Conservation (phyloP, 2,797 vertebrate species). For the Dipus sagitta region DNA sequence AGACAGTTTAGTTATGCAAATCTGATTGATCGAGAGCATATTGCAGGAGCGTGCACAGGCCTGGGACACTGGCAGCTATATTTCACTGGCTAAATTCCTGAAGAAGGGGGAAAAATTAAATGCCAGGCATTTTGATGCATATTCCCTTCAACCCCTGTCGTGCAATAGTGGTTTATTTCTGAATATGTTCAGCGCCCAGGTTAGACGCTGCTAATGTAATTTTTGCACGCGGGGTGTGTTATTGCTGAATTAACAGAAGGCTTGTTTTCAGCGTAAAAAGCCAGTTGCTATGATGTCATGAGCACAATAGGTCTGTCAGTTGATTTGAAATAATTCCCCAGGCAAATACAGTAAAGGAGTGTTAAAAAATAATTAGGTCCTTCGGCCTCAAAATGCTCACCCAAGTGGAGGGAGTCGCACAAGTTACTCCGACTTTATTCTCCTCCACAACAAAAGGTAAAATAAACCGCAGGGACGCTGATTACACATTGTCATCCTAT, state of each 20-base stretch:
- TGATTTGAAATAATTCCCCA: slow-evolving; percentile 87
- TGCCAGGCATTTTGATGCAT: slow-evolving; percentile 91
- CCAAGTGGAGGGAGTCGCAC: slow-evolving; percentile 79
- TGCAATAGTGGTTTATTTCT: slow-evolving; percentile 85
- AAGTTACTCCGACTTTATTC: slow-evolving; percentile 84
- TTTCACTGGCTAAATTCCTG: slow-evolving; percentile 95
- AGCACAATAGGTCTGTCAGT: slow-evolving; percentile 87
- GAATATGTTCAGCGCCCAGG: slow-evolving; percentile 85
- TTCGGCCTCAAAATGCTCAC: slow-evolving; percentile 82
- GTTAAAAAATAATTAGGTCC: slow-evolving; percentile 90
- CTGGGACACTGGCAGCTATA: slow-evolving; percentile 93
- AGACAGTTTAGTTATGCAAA: slow-evolving; percentile 99
- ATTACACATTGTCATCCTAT: slow-evolving; percentile 81
- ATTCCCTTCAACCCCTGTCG: slow-evolving; percentile 88
- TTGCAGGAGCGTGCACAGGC: slow-evolving; percentile 93
- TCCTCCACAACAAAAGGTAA: slow-evolving; percentile 85
- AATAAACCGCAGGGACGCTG: slow-evolving; percentile 80
- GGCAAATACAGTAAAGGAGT: slow-evolving; percentile 85
- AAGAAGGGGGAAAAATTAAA: slow-evolving; percentile 91
- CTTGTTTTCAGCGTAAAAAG: slow-evolving; percentile 83
- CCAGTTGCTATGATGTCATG: slow-evolving; percentile 83
- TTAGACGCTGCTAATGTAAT: slow-evolving; percentile 87
- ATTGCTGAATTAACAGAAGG: slow-evolving; percentile 88
- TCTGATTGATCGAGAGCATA: slow-evolving; percentile 99
- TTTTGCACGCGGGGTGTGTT: slow-evolving; percentile 83